phyloP scores from a whole-genome alignment of 2,888 invertebrate genomes.

The Cephalotes varians region DNA sequence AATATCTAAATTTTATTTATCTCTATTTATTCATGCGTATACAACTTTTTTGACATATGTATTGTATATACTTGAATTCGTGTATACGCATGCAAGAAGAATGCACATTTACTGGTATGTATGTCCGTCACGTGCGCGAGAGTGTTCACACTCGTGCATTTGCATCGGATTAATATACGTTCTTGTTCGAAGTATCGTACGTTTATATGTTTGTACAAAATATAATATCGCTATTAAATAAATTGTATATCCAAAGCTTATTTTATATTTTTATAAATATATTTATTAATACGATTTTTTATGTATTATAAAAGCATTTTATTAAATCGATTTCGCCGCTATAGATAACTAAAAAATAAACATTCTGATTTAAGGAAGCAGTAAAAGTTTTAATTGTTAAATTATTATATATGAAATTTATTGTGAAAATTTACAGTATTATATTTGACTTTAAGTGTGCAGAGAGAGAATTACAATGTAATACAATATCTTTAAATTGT shows the following conservation, averaged over 20 bases:
- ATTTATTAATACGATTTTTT: neutral
- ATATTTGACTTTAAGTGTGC: neutral
- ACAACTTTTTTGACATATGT: neutral
- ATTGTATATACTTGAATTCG: neutral
- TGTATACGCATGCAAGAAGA: constrained; percentile 39
- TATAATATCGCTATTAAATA: neutral
- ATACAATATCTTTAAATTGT: neutral
- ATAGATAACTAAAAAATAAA: neutral
- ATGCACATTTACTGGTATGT: constrained; percentile 34
- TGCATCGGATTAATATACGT: constrained; percentile 18
- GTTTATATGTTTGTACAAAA: neutral
- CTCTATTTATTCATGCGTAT: constrained; percentile 34
- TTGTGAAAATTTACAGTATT: neutral
- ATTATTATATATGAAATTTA: neutral
- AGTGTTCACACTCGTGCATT: constrained; percentile 38
- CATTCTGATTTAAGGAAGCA: neutral
- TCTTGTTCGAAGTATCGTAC: constrained; percentile 6
- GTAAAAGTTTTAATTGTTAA: neutral
- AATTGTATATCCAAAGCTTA: neutral
- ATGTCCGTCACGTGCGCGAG: constrained; percentile 52
- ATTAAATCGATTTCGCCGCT: neutral
- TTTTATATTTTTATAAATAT: neutral
- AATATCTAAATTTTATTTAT: neutral
- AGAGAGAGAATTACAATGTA: constrained; percentile 8
- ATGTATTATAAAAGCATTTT: neutral